Percentiles rank a stretch among this genome's conserved stretches.
phyloP scores from a whole-genome alignment of 2,888 invertebrate species.

The Acrobasis consociella region DNA sequence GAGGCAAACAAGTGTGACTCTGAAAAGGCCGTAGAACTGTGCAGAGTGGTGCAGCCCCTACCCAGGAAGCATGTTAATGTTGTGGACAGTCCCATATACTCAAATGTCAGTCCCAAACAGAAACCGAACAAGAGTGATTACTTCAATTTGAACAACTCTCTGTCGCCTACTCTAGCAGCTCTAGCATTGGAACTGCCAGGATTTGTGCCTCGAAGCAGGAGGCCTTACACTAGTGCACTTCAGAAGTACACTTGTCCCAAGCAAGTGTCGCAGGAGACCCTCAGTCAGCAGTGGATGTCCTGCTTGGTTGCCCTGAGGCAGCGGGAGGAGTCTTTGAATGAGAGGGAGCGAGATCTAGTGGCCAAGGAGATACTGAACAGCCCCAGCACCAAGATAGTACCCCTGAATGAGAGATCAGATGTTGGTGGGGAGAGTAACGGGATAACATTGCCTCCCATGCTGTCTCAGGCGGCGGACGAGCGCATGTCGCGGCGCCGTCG shows the following conservation, averaged over 20 bases:
- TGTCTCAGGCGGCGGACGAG: constrained; percentile 45
- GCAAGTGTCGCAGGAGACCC: constrained; percentile 78
- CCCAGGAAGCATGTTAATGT: constrained; percentile 55
- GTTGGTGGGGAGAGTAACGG: constrained; percentile 55
- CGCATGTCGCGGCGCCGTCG: constrained; percentile 55
- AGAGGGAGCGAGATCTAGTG: constrained; percentile 73
- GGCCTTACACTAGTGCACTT: constrained; percentile 53
- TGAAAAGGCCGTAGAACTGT: constrained; percentile 67
- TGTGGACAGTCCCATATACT: constrained; percentile 65
- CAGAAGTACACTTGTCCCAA: constrained; percentile 65
- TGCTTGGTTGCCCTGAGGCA: constrained; percentile 77
- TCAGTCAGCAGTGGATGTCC: constrained; percentile 82
- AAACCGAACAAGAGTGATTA: constrained; percentile 40
- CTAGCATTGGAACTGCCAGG: constrained; percentile 76
- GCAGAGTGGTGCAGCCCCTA: constrained; percentile 55
- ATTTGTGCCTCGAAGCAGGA: constrained; percentile 69
- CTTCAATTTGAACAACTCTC: constrained; percentile 41
- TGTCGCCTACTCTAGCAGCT: constrained; percentile 75
- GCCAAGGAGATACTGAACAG: constrained; percentile 73
- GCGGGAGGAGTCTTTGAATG: constrained; percentile 76
- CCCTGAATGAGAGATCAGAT: constrained; percentile 45
- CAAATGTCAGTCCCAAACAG: constrained; percentile 58
- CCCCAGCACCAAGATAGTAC: constrained; percentile 58
- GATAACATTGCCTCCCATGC: constrained; percentile 68
- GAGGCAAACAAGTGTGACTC: constrained; percentile 72